Base-by-base conservation (phyloP, 1,140 invertebrate genomes). In the Gonioctena quinquepunctata region DNA sequence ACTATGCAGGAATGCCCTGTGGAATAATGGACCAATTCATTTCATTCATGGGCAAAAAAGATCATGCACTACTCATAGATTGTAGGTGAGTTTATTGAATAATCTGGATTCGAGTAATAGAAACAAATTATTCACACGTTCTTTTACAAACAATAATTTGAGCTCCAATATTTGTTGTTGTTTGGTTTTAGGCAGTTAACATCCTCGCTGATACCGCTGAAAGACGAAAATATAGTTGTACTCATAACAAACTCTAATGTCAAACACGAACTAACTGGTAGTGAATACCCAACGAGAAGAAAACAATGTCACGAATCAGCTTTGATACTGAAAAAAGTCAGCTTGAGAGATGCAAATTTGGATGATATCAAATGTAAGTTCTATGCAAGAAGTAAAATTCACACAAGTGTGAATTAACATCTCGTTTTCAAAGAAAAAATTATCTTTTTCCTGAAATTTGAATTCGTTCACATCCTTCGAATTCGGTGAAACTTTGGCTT, bases 21-120 rank as follows among this genome's bases (percentile, higher is more conserved):
- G 96, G 96, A 1, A 96, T 97, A 69, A 98, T 98, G 96, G 96
- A 98, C 83, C 96, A 98, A 82, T 96, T 96, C 79, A 93, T 97
- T 70, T 94, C 94, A 2, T 88, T 91, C 0, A 90, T 96, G 89
- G 96, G 90, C 0, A 87, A 91, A 81, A 87, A 90, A 77, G 89
- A 89, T 69, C 88, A 92, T 77, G 94, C 93, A 1, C 84, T 97
- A 2, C 86, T 97, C 2, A 91, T 97, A 54, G 96, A 98, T 79
- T 98, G 95, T 84, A 89, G 90, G 89, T 94, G 86, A 60, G 13
- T n/a, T n/a, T n/a, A n/a, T n/a, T n/a, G n/a, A n/a, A n/a, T n/a
- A n/a, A n/a, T n/a, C n/a, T n/a, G n/a, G n/a, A n/a, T n/a, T n/a
- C n/a, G n/a, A n/a, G n/a, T n/a, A n/a, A n/a, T n/a, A n/a, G n/a